Conservation (phyloP, 2,797 vertebrate genomes). For the Valencia hispanica region DNA sequence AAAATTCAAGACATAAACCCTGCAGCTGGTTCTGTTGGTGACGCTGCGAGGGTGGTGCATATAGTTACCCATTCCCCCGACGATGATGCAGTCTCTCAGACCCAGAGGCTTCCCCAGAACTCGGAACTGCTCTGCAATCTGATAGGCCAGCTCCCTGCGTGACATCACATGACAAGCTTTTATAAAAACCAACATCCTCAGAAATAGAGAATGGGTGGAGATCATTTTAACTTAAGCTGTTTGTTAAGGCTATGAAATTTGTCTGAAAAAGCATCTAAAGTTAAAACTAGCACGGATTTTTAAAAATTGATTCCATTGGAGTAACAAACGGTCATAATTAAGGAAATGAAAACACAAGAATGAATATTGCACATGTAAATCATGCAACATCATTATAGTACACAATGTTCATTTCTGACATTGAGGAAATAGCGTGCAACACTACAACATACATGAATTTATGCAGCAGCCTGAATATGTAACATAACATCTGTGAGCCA, state of each 20-base stretch:
- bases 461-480: too few relatives aligned
- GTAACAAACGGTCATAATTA: background rate
- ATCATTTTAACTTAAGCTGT: background rate
- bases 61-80: slow-evolving; percentile 92
- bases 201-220: background rate
- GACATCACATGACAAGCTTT: slow-evolving; percentile 30
- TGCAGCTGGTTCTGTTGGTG: background rate
- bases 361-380: background rate
- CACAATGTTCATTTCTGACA: too few relatives aligned
- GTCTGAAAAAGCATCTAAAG: background rate
- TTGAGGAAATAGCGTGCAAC: background rate
- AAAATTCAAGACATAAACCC: background rate
- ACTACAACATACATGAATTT: background rate
- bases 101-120: slow-evolving; percentile 94
- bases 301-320: background rate
- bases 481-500: background rate
- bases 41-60: background rate
- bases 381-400: background rate
- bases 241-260: background rate
- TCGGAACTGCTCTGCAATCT: slow-evolving; percentile 96
- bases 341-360: background rate
- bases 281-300: background rate
- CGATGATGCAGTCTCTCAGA: slow-evolving; percentile 90
- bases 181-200: background rate
- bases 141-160: slow-evolving; percentile 92